Percentiles rank a stretch among this genome's conserved stretches.
Conservation (phyloP, 2,888 invertebrate species). For the Acholoe squamosa region DNA sequence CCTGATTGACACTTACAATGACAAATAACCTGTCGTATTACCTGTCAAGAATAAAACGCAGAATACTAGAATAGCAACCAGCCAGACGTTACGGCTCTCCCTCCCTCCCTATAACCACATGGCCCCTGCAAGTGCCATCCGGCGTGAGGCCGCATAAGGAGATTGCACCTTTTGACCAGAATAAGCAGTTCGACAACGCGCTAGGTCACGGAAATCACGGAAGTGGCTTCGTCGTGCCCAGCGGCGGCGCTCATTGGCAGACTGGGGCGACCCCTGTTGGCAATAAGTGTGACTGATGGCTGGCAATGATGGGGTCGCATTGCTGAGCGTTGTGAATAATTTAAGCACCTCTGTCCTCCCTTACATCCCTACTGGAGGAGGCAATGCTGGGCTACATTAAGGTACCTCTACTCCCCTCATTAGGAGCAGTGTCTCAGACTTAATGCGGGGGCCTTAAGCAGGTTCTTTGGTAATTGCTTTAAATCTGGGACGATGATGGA, state of each 20-base stretch:
- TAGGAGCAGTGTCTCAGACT: not conserved
- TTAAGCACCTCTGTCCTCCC: not conserved
- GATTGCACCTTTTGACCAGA: too few species aligned
- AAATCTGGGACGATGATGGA: not conserved
- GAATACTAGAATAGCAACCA: too few species aligned
- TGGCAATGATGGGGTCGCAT: not conserved
- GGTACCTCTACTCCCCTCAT: not conserved
- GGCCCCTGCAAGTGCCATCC: too few species aligned
- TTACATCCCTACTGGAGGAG: not conserved
- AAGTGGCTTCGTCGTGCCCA: not conserved
- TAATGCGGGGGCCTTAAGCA: not conserved
- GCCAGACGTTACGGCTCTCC: too few species aligned
- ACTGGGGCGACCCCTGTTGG: not conserved
- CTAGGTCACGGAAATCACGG: too few species aligned
- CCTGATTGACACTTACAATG: too few species aligned
- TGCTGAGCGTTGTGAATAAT: not conserved
- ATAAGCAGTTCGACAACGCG: too few species aligned
- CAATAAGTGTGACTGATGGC: not conserved
- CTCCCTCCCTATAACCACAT: too few species aligned
- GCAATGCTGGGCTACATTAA: not conserved
- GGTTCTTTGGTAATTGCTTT: conserved; percentile 12
- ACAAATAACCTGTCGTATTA: too few species aligned
- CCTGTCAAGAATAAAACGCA: too few species aligned
- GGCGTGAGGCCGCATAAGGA: too few species aligned
- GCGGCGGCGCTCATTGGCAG: not conserved